These are phyloP conservation scores for Probosciger aterrimus DNA, from an alignment of 2,113 vertebrate genomes.

Conservation along the genomic window DNA sequence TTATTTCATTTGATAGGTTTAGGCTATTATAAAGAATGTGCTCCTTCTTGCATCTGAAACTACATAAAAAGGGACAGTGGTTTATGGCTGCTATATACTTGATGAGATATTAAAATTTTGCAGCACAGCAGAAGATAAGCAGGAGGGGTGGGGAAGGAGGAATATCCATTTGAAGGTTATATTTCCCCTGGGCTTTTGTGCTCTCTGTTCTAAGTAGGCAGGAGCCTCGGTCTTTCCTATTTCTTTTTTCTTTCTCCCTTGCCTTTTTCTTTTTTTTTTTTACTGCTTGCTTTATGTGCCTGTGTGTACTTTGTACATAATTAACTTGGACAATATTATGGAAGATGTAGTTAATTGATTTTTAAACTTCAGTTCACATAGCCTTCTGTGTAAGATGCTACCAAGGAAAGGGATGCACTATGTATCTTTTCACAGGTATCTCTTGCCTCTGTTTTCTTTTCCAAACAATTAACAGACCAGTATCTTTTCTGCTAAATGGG, in stretches of 20 bases:
- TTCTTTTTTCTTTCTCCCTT: too few relatives aligned
- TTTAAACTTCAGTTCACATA: constrained; percentile 43
- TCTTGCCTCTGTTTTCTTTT: background rate
- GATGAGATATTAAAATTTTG: constrained; percentile 66
- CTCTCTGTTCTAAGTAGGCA: background rate
- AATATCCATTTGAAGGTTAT: constrained; percentile 1
- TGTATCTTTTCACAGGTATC: background rate
- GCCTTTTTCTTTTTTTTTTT: background rate
- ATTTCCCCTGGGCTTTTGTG: constrained; percentile 14
- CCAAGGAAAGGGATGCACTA: background rate
- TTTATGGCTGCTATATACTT: constrained; percentile 66
- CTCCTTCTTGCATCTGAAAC: constrained; percentile 61
- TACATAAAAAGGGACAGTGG: constrained; percentile 41
- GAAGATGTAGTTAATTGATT: constrained; percentile 27
- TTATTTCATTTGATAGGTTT: constrained; percentile 68
- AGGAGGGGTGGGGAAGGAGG: background rate
- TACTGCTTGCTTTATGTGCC: background rate
- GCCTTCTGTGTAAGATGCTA: background rate
- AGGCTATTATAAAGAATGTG: constrained; percentile 59
- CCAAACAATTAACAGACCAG: background rate
- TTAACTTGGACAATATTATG: background rate
- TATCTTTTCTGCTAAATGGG: background rate
- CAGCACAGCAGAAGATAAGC: background rate
- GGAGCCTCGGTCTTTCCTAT: background rate
- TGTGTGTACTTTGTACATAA: constrained; percentile 5